Conservation (phyloP, 2,797 vertebrate species). For the Karalla daura region DNA sequence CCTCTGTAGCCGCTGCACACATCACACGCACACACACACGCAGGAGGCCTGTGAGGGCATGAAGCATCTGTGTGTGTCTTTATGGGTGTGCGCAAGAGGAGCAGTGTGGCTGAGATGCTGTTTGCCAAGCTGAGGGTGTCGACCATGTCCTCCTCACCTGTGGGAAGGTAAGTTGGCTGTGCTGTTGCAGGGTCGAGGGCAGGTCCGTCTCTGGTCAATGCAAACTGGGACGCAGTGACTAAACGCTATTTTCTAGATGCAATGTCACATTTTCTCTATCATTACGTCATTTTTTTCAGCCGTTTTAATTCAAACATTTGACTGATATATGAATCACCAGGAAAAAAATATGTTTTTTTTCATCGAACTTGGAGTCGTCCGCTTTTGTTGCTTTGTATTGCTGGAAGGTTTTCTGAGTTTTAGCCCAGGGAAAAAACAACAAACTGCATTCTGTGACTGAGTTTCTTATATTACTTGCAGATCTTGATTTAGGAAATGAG, state of each 20-base stretch:
- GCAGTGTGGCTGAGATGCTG: conserved; percentile 10
- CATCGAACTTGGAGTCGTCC: too few relatives aligned
- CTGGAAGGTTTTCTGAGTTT: too few relatives aligned
- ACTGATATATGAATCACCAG: too few relatives aligned
- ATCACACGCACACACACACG: neutral
- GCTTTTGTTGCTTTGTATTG: too few relatives aligned
- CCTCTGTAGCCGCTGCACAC: conserved; percentile 18
- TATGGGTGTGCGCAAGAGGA: neutral
- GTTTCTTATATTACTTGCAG: too few relatives aligned
- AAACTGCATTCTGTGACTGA: too few relatives aligned
- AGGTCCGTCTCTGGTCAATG: neutral
- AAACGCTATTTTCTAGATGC: neutral
- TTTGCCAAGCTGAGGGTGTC: neutral
- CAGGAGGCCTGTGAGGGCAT: neutral
- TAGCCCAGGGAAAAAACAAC: too few relatives aligned
- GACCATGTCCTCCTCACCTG: conserved; percentile 13
- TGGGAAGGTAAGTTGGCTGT: conserved; percentile 55
- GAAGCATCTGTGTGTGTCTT: neutral
- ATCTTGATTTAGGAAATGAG: too few relatives aligned
- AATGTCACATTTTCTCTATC: too few relatives aligned
- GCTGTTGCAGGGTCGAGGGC: neutral
- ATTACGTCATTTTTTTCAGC: too few relatives aligned
- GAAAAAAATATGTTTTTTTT: too few relatives aligned
- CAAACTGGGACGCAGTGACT: neutral
- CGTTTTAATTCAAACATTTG: too few relatives aligned